Conservation (phyloP, 1,140 invertebrate species). For the Caenorhabditis tropicalis region DNA sequence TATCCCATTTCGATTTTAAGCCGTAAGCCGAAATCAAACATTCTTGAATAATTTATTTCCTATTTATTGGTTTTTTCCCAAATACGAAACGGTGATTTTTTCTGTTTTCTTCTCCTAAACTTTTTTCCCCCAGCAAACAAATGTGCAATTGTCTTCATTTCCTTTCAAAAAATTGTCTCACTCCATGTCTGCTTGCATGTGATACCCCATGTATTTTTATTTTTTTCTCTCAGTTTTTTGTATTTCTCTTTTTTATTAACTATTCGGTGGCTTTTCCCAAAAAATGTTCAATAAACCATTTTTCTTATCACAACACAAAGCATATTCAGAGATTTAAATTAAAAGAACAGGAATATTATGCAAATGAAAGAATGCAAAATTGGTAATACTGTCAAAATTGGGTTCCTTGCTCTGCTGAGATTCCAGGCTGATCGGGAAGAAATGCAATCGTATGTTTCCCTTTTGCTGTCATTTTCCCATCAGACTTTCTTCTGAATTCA, state of each 20-base stretch:
- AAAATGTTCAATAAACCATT: not conserved
- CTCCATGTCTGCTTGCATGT: not conserved
- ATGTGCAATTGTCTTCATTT: conserved; percentile 11
- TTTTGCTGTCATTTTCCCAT: conserved; percentile 48
- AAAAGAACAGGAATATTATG: not conserved
- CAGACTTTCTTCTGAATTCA: conserved; percentile 52
- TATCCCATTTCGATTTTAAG: no score
- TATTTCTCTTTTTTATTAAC: not conserved
- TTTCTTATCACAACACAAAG: not conserved
- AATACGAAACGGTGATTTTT: not conserved
- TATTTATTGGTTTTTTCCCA: not conserved
- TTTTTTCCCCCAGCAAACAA: not conserved
- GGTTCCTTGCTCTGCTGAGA: conserved; percentile 47
- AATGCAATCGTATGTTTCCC: conserved; percentile 56
- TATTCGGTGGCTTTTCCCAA: not conserved
- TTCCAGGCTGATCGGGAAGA: conserved; percentile 46
- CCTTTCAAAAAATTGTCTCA: not conserved
- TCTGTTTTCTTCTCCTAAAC: not conserved
- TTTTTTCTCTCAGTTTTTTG: not conserved
- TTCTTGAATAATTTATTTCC: no score
- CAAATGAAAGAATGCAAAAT: not conserved
- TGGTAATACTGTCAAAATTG: not conserved
- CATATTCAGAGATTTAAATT: not conserved
- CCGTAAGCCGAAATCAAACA: no score
- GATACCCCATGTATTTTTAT: not conserved